Evolutionary conservation across 1,140 invertebrate genomes (phyloP).

Genomic region (Tetramorium alpestre): DNA sequence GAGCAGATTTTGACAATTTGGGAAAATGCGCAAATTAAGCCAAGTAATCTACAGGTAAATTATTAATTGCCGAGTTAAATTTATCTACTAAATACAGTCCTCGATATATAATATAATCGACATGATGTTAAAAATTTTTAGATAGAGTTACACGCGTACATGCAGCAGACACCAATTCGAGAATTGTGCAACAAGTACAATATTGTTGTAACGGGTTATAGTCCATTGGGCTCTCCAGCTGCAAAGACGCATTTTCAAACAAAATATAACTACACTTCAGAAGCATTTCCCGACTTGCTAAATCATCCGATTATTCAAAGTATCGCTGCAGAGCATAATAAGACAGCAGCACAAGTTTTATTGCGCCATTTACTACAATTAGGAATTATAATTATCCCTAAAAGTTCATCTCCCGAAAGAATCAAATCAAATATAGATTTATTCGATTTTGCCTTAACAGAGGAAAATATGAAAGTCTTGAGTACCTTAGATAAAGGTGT

Average conservation of each 20-base stretch:
- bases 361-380: constrained; percentile 91
- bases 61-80: background rate
- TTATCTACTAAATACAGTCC: background rate
- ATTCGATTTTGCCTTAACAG: constrained; percentile 87
- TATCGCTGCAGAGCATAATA: constrained; percentile 90
- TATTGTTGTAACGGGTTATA: constrained; percentile 93
- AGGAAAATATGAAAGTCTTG: constrained; percentile 86
- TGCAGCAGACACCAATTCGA: constrained; percentile 92
- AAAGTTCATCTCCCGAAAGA: constrained; percentile 91
- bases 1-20: constrained; percentile 89
- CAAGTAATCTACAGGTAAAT: constrained; percentile 89
- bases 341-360: constrained; percentile 92
- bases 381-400: constrained; percentile 93
- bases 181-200: constrained; percentile 90
- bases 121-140: constrained; percentile 79
- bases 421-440: constrained; percentile 89
- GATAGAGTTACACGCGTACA: constrained; percentile 93
- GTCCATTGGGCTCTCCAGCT: constrained; percentile 92
- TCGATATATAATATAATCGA: background rate
- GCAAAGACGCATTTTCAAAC: constrained; percentile 81
- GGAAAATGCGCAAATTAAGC: constrained; percentile 88
- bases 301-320: constrained; percentile 89
- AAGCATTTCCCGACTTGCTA: constrained; percentile 89
- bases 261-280: constrained; percentile 86
- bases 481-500: constrained; percentile 86